Percentiles rank a stretch among this genome's conserved stretches.
phyloP scores from a whole-genome alignment of 2,113 vertebrate species.

The Scophthalmus maximus region DNA sequence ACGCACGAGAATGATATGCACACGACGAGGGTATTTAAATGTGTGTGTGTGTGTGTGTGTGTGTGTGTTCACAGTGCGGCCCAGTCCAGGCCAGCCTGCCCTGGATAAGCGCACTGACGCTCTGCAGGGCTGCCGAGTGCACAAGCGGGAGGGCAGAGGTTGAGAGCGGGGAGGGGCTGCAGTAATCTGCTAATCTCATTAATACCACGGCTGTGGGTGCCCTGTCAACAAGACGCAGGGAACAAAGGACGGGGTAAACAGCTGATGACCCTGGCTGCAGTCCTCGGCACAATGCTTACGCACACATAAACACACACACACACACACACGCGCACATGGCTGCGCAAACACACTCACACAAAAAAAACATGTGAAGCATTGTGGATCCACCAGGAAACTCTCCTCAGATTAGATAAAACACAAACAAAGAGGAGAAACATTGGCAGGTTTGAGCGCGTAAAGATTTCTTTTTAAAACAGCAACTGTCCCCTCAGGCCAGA shows the following conservation, averaged over 20 bases:
- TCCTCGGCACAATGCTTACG: conserved; percentile 33
- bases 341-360: background rate
- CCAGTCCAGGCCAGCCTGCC: conserved; percentile 27
- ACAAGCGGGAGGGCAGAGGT: conserved; percentile 55
- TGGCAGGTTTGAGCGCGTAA: conserved; percentile 8
- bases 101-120: conserved; percentile 61
- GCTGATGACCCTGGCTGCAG: conserved; percentile 67
- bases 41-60: background rate
- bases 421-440: conserved; percentile 6
- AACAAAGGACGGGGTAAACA: conserved; percentile 74
- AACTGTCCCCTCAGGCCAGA: conserved; percentile 35
- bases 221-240: conserved; percentile 64
- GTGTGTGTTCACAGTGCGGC: conserved; percentile 21
- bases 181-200: conserved; percentile 85
- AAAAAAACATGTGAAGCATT: background rate
- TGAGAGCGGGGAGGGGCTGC: conserved; percentile 30
- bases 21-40: conserved; percentile 13
- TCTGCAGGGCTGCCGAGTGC: conserved; percentile 45
- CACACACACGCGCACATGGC: conserved; percentile 6
- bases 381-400: conserved; percentile 29
- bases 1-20: conserved; percentile 7
- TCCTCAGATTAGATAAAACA: conserved; percentile 30
- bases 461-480: conserved; percentile 19
- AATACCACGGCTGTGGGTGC: conserved; percentile 65
- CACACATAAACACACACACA: conserved; percentile 12